phyloP scores from a whole-genome alignment of 2,113 vertebrate genomes.

The Genyomyrus donnyi region DNA sequence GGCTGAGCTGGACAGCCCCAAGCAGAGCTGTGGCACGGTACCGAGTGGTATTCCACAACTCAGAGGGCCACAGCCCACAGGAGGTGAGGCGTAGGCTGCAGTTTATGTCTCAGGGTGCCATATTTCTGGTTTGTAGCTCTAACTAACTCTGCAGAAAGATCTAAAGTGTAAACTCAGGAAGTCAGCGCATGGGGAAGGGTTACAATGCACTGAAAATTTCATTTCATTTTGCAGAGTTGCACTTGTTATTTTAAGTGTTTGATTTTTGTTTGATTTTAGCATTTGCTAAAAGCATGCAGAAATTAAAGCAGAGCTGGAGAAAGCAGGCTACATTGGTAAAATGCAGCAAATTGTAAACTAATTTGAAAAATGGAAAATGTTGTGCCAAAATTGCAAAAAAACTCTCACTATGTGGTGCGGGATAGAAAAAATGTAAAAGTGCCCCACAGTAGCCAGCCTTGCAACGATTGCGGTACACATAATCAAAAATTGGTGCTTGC shows the following conservation, averaged over 20 bases:
- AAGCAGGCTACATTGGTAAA: neutral
- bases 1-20: conserved; percentile 72
- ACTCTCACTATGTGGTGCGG: neutral
- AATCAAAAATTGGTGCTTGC: neutral
- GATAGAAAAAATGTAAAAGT: neutral
- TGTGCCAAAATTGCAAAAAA: neutral
- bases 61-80: conserved; percentile 63
- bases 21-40: conserved; percentile 62
- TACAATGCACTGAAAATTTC: neutral
- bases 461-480: neutral
- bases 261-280: neutral
- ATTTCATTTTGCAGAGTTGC: neutral
- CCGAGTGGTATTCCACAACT: conserved; percentile 72
- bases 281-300: neutral
- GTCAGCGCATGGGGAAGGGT: neutral
- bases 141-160: neutral
- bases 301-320: neutral
- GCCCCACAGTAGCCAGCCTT: neutral
- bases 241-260: neutral
- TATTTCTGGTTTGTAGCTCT: neutral
- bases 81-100: conserved; percentile 65
- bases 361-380: neutral
- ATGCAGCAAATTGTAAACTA: neutral
- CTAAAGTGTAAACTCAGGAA: neutral
- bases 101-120: neutral